Base-by-base conservation (phyloP, 2,113 vertebrate genomes). In the Chrysemys picta region DNA sequence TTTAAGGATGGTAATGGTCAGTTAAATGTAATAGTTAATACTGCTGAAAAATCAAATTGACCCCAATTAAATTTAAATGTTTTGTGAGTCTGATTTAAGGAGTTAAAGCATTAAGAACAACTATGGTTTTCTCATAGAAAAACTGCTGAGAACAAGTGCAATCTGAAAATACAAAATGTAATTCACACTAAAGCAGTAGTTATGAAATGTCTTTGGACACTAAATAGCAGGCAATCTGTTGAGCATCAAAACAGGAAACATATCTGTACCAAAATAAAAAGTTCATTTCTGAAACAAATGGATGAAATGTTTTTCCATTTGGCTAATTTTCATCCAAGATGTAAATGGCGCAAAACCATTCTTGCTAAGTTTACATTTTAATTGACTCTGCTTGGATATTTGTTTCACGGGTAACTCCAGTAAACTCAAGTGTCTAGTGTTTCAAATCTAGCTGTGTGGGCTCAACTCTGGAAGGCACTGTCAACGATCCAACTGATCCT, bases 1-100 rank as follows among this genome's bases (percentile, higher is more conserved):
- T 87, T 54, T 80, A 96, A 69, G n/a, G 89, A 84, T 76, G 31
- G 29, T 56, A 88, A 25, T 10, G n/a, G 35, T 25, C 59, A 96
- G 89, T 80, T 96, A 94, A 96, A 84, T 80, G 83, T 47, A 91
- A 53, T 92, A 42, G 84, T 91, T 95, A 91, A 59, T 11, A 90
- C 85, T 29, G 52, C 27, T 69, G 79, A 96, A 80, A 91, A 95
- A 91, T 54, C 54, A 92, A 82, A 80, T 52, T 92, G 22, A 87
- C 62, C 9, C n/a, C 92, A 91, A 93, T 92, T 92, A 91, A 91
- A 90, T 81, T 80, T 80, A 38, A 29, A 54, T 56, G 57, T 82
- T 93, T 93, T 94, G 6, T 80, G 50, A 89, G 5, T 53, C 78
- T 29, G 69, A 4, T 80, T 95, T 88, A 72, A 95, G 84, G 92